Evolutionary conservation across 1,140 invertebrate genomes (phyloP).

Genomic region (Luehdorfia chinensis): DNA sequence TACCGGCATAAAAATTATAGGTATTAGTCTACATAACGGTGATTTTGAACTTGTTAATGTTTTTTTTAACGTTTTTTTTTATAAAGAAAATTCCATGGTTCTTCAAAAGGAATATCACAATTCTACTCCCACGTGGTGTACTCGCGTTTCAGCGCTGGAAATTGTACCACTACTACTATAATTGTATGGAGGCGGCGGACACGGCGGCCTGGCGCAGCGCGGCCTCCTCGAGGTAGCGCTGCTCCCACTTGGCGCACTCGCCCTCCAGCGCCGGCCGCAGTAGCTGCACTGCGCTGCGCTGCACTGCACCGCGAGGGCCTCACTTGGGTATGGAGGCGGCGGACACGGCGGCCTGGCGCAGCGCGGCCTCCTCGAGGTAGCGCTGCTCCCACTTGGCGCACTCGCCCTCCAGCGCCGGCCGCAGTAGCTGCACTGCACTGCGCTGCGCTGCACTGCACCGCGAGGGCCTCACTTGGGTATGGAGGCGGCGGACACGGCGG

Average conservation of each 20-base stretch:
- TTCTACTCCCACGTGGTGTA: conserved; percentile 93
- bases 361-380: conserved; percentile 90
- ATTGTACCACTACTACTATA: too few species aligned
- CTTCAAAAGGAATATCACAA: too few species aligned
- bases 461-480: too few species aligned
- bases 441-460: too few species aligned
- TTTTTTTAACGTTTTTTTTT: too few species aligned
- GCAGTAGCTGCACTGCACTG: too few species aligned
- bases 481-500: conserved; percentile 90
- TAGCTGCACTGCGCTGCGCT: too few species aligned
- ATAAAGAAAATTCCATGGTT: too few species aligned
- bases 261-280: conserved; percentile 89
- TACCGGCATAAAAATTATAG: too few species aligned
- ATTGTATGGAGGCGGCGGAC: conserved; percentile 91
- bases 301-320: too few species aligned
- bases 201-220: conserved; percentile 90
- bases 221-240: conserved; percentile 91
- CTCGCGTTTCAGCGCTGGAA: conserved; percentile 89
- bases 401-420: conserved; percentile 89
- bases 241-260: conserved; percentile 92
- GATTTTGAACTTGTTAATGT: too few species aligned
- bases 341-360: conserved; percentile 90
- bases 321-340: conserved; percentile 90
- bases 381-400: conserved; percentile 92
- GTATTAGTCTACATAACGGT: too few species aligned